Percentiles rank a stretch among this genome's conserved stretches.
phyloP scores from a whole-genome alignment of 2,797 vertebrate genomes.

The Cheirogaleus major region DNA sequence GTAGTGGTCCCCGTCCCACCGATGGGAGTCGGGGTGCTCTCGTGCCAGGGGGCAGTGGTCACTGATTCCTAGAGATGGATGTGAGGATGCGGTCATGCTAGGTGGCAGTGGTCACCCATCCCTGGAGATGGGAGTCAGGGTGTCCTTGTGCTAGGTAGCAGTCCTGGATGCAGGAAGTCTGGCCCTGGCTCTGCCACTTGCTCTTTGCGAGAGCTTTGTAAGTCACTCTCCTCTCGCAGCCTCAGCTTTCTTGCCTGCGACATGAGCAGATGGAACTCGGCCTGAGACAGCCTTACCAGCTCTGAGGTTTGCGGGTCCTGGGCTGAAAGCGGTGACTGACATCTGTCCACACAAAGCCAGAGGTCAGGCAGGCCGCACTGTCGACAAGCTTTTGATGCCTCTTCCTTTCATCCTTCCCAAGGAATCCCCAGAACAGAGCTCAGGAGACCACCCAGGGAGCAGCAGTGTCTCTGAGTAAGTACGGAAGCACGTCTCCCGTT shows the following conservation, averaged over 20 bases:
- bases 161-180: background rate
- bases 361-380: accelerated
- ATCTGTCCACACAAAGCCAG: background rate
- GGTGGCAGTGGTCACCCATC: background rate
- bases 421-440: constrained; percentile 60
- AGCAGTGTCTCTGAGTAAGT: constrained; percentile 81
- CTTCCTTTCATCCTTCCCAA: constrained; percentile 66
- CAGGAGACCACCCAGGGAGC: constrained; percentile 33
- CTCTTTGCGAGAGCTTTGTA: background rate
- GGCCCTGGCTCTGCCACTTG: background rate
- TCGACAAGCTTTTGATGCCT: background rate
- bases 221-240: background rate
- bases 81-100: background rate
- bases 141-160: background rate
- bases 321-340: background rate
- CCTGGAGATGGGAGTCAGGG: background rate
- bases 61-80: background rate
- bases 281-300: background rate
- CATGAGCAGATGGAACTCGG: background rate
- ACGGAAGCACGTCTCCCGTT: background rate
- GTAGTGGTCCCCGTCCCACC: background rate
- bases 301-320: background rate
- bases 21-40: background rate
- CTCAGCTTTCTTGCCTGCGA: background rate
- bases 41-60: background rate